phyloP scores from a whole-genome alignment of 2,797 vertebrate species.

The Schizopygopsis pylzovi region DNA sequence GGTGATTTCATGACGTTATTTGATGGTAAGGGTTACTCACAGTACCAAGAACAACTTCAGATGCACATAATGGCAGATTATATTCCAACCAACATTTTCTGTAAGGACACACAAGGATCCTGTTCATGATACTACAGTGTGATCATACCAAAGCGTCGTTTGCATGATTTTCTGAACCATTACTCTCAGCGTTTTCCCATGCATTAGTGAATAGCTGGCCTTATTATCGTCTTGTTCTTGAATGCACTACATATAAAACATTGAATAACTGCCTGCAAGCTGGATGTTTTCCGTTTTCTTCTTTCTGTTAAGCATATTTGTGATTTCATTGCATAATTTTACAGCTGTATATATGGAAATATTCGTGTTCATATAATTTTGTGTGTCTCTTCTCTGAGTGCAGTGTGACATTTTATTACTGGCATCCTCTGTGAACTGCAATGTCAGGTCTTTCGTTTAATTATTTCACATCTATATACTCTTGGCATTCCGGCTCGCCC shows the following conservation, averaged over 20 bases:
- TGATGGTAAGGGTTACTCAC: background rate
- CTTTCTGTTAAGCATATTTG: conserved; percentile 13
- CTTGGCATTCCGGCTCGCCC: conserved; percentile 31
- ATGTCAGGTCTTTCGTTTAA: conserved; percentile 51
- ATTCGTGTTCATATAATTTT: conserved; percentile 37
- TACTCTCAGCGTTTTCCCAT: background rate
- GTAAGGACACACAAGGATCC: background rate
- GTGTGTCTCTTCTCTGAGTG: conserved; percentile 18
- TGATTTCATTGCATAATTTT: conserved; percentile 22
- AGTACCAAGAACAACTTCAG: conserved; percentile 2
- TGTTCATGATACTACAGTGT: background rate
- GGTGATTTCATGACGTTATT: conserved; percentile 16
- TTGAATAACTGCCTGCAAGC: background rate
- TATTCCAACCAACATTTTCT: background rate
- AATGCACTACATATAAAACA: background rate
- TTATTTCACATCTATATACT: conserved; percentile 53
- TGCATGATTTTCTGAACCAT: background rate
- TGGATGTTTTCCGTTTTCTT: background rate
- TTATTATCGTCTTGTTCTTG: background rate
- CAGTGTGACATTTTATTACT: conserved; percentile 43
- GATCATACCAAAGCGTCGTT: background rate
- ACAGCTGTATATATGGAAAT: conserved; percentile 27
- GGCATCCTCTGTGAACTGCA: conserved; percentile 40
- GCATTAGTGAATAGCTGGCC: background rate
- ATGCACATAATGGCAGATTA: background rate